Conservation (phyloP, 2,888 invertebrate species). For the Thera obeliscata region DNA sequence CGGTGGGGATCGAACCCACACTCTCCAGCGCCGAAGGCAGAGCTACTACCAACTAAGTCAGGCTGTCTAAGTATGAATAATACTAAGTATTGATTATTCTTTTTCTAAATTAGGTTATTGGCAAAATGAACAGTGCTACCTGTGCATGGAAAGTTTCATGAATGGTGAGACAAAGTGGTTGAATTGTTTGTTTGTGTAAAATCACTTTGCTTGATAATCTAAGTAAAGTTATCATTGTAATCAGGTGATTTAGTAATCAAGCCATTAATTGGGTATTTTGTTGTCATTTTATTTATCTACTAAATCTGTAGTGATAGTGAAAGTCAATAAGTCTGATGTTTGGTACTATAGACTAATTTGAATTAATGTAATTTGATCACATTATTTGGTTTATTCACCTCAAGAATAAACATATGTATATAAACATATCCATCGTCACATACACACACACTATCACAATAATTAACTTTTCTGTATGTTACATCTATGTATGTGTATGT, state of each 20-base stretch:
- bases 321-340: neutral
- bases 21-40: too few relatives aligned
- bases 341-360: slow-evolving; percentile 3
- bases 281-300: slow-evolving; percentile 4
- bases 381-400: neutral
- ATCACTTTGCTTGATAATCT: neutral
- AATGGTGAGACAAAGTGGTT: slow-evolving; percentile 28
- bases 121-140: slow-evolving; percentile 36
- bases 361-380: neutral
- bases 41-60: too few relatives aligned
- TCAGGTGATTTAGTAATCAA: slow-evolving; percentile 7
- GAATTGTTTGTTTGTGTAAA: neutral
- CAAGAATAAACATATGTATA: neutral
- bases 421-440: neutral
- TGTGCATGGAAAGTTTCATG: slow-evolving; percentile 30
- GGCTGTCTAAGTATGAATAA: neutral
- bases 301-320: neutral
- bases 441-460: too few relatives aligned
- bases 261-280: slow-evolving; percentile 7
- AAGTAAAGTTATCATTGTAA: slow-evolving; percentile 3
- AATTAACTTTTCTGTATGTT: too few relatives aligned
- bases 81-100: neutral
- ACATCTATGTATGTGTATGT: too few relatives aligned
- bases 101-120: slow-evolving; percentile 35
- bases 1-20: too few relatives aligned